Percentiles rank a stretch among this genome's conserved stretches.
These are phyloP conservation scores for Callaeas wilsoni DNA, from an alignment of 2,113 vertebrate species.

Conservation along the genomic window DNA sequence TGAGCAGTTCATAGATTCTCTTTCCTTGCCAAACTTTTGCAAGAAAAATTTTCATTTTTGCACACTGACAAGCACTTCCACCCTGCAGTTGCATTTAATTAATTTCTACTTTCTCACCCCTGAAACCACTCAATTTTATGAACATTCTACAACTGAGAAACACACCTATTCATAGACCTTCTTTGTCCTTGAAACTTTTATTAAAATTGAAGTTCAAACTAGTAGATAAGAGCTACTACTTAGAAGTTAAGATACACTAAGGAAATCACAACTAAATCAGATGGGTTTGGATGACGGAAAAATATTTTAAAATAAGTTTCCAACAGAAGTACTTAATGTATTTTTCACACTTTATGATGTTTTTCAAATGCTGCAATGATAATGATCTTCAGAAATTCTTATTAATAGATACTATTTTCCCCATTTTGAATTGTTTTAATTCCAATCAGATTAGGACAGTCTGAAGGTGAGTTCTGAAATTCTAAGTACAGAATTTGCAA, in stretches of 20 bases:
- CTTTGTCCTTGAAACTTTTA: neutral
- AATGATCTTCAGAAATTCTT: neutral
- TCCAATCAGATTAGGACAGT: neutral
- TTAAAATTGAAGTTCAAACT: neutral
- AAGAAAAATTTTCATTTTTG: neutral
- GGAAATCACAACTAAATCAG: neutral
- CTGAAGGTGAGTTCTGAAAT: neutral
- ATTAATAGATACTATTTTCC: neutral
- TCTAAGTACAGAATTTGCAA: neutral
- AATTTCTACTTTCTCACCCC: neutral
- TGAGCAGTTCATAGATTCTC: neutral
- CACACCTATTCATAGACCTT: neutral
- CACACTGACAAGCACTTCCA: neutral
- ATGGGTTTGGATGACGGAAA: neutral
- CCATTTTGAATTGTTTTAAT: neutral
- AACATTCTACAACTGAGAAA: neutral
- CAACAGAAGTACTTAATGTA: neutral
- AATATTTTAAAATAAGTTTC: neutral
- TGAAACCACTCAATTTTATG: neutral
- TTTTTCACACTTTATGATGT: neutral
- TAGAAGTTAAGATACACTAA: neutral
- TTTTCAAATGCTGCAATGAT: neutral
- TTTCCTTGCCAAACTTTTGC: neutral
- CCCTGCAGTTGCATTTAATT: neutral
- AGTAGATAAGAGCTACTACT: neutral